These are phyloP conservation scores for Sylvilagus bachmani DNA, from an alignment of 2,113 vertebrate species.

Conservation along the genomic window DNA sequence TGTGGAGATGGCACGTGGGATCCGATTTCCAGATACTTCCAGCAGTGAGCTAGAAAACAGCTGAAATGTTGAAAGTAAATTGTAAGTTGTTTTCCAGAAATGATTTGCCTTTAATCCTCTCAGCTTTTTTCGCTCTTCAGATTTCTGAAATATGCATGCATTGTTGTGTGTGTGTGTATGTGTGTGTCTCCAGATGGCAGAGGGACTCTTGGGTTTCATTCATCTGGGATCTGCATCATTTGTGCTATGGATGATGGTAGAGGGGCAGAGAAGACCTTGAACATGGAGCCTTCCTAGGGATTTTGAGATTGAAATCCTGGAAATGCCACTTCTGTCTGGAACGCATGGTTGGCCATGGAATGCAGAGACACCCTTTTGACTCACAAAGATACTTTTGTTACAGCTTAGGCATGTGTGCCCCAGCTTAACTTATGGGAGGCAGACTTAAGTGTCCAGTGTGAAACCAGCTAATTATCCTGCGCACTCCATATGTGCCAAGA, in stretches of 20 bases:
- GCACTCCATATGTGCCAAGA: not conserved
- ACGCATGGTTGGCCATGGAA: not conserved
- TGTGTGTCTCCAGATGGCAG: not conserved
- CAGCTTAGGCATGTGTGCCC: not conserved
- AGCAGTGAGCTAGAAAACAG: not conserved
- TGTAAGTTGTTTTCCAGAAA: not conserved
- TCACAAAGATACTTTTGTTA: slow-evolving; percentile 1
- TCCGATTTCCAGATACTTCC: not conserved
- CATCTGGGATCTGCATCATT: not conserved
- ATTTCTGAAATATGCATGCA: not conserved
- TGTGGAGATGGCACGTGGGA: not conserved
- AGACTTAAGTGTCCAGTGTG: not conserved
- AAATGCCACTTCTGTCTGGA: not conserved
- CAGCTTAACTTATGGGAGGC: slow-evolving; percentile 3
- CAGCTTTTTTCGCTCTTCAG: not conserved
- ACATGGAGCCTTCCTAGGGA: not conserved
- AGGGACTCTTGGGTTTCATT: not conserved
- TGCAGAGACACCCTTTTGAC: not conserved
- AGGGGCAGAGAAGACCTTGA: not conserved
- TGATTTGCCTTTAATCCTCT: not conserved
- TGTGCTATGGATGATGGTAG: not conserved
- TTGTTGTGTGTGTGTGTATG: not conserved
- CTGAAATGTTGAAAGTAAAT: not conserved
- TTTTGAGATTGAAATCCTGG: not conserved
- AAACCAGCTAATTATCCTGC: slow-evolving; percentile 10